phyloP scores from a whole-genome alignment of 2,797 vertebrate genomes.

The Prionace glauca region DNA sequence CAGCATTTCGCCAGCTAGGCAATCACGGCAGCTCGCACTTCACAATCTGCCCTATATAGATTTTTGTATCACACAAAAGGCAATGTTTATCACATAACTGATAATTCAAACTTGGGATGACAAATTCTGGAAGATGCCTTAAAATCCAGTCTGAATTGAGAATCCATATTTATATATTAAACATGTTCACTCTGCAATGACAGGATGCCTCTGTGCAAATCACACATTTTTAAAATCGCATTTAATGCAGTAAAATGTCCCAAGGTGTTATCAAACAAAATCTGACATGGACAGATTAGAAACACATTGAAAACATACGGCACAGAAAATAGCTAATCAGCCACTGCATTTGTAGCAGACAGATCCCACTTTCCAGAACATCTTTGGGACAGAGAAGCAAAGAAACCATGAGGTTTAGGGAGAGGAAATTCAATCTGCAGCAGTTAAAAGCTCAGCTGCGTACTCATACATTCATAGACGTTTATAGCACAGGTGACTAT shows the following conservation, averaged over 20 bases:
- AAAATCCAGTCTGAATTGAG: neutral
- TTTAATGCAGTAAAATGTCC: too few relatives aligned
- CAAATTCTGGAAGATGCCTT: too few relatives aligned
- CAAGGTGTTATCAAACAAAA: too few relatives aligned
- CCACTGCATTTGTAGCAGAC: neutral
- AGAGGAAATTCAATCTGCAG: neutral
- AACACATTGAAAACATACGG: too few relatives aligned
- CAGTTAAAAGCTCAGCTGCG: neutral
- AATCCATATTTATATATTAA: neutral
- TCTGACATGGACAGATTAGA: too few relatives aligned
- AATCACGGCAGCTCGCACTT: neutral
- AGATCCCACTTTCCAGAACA: neutral
- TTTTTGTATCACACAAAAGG: neutral
- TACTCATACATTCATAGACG: neutral
- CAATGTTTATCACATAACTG: too few relatives aligned
- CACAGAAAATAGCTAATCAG: too few relatives aligned
- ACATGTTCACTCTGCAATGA: neutral
- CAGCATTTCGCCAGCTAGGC: too few relatives aligned
- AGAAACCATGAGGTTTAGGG: neutral
- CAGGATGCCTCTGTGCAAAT: too few relatives aligned
- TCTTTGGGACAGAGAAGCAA: neutral
- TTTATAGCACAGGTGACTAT: too few relatives aligned
- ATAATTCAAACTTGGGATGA: neutral
- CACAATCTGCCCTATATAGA: neutral
- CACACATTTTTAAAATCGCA: too few relatives aligned